Evolutionary conservation across 2,888 invertebrate genomes (phyloP), one percentile per base, ranked within the genome.

Genomic region (Leptodirus hochenwartii): DNA sequence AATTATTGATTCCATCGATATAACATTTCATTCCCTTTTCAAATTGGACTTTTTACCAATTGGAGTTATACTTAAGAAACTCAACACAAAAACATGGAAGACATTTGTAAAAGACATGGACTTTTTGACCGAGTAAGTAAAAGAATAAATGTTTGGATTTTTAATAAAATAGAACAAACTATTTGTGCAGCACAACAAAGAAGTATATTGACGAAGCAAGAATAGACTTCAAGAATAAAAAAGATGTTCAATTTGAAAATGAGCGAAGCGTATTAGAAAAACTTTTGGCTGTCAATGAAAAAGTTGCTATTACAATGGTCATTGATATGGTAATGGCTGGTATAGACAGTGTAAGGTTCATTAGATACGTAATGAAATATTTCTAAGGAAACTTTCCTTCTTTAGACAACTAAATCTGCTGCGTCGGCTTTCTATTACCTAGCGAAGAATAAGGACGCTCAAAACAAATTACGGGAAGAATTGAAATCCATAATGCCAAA

Each of bases 321-420:
- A 60, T 67, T 38, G 77, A 78, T 46, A 67, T 77, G 66, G 42
- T 77, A 15, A 53, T 66, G 27, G 75, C 72, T 25, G 77, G 77
- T 31, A 62, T 74, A 20, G 78, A 78, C 46, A 76, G 76, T 31
- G 76, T 81, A 53, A 57, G 56, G 4, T n/a, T n/a, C n/a, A n/a
- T n/a, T n/a, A n/a, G n/a, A n/a, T n/a, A n/a, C n/a, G n/a, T n/a
- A n/a, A n/a, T n/a, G n/a, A n/a, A n/a, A n/a, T n/a, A 22, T 22
- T 22, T 22, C 11, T 2, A 22, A 10, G 11, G 3, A 10, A 10
- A 3, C 4, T 22, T 22, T 22, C 11, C 5, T 11, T 5, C 4
- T 22, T 22, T 25, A 59, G 59, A 59, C 59, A 6, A 49, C 53
- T 3, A 58, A 57, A 25, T 47, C 50, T 25, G 41, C 50, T 15